Evolutionary conservation across 23 tunicate species (phyloP), one percentile per base, ranked within the genome.

Genomic region (Aplidium turbinatum): DNA sequence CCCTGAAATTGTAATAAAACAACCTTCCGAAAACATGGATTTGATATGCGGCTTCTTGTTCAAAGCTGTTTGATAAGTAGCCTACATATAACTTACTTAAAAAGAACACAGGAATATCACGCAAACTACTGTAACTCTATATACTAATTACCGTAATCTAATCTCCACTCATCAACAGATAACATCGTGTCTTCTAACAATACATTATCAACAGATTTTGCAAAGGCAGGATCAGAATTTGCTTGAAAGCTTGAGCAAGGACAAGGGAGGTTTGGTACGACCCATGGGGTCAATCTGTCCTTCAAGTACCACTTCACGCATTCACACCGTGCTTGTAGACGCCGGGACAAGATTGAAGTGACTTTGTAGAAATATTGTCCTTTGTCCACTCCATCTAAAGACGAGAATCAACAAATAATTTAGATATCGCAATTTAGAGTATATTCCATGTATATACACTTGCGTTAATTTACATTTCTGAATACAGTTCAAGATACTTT

Each of bases 301-400:
- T 57, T 35, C 6, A 56, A 25, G 34, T 75, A 75, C 80, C 80
- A 75, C 11, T 21, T 35, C 68, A 75, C 33, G 40, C 80, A 75
- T 7, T 58, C 68, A 35, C 80, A 75, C 1, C 54, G 54, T 1
- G 80, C 31, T 1, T 57, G 4, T 57, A 57, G 80, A 0, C 1
- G 1, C 11, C 35, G 6, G 0, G 13, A 9, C 13, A 42, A 11
- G 22, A 1, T n/a, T 18, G 19, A 33, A 13, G 70, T 35, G 3
- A 63, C 46, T 1, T 63, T 33, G 19, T 63, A 63, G 9, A 30
- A 63, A 21, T 63, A 63, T 33, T 63, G 70, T n/a, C 70, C 70
- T 3, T 19, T 32, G 2, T 45, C n/a, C n/a, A n/a, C 3, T 4
- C 70, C 70, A 31, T 47, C 70, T 63, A 22, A 11, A 42, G 50